These are phyloP conservation scores for Brenthis ino DNA, from an alignment of 2,888 invertebrate species.

Conservation along the genomic window DNA sequence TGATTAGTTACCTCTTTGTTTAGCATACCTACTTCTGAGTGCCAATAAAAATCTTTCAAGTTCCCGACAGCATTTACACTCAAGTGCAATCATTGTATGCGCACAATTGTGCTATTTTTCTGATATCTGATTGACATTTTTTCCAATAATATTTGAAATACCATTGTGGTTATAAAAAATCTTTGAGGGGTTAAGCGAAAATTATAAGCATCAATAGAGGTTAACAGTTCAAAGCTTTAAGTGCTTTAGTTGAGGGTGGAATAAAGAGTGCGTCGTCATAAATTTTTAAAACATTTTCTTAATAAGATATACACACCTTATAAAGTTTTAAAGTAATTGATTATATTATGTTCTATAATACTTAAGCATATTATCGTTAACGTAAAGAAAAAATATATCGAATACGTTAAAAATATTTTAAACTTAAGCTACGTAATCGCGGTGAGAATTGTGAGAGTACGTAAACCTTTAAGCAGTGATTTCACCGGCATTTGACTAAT, in stretches of 20 bases:
- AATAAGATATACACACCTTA: neutral
- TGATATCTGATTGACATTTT: constrained; percentile 40
- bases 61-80: constrained; percentile 41
- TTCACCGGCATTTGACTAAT: constrained; percentile 62
- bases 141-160: constrained; percentile 31
- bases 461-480: constrained; percentile 50
- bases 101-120: constrained; percentile 26
- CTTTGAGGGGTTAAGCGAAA: constrained; percentile 21
- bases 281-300: constrained; percentile 8
- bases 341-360: too few species aligned
- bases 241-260: constrained; percentile 24
- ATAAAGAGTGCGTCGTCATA: constrained; percentile 13
- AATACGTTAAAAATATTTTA: neutral
- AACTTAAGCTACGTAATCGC: constrained; percentile 11
- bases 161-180: constrained; percentile 24
- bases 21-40: constrained; percentile 37
- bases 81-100: constrained; percentile 34
- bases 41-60: constrained; percentile 46
- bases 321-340: too few species aligned
- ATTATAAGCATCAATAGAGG: constrained; percentile 21
- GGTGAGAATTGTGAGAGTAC: constrained; percentile 31
- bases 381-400: too few species aligned
- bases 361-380: too few species aligned
- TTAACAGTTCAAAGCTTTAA: constrained; percentile 27
- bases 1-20: constrained; percentile 67